Evolutionary conservation across 1,140 invertebrate genomes (phyloP).

Genomic region (Cylas formicarius): DNA sequence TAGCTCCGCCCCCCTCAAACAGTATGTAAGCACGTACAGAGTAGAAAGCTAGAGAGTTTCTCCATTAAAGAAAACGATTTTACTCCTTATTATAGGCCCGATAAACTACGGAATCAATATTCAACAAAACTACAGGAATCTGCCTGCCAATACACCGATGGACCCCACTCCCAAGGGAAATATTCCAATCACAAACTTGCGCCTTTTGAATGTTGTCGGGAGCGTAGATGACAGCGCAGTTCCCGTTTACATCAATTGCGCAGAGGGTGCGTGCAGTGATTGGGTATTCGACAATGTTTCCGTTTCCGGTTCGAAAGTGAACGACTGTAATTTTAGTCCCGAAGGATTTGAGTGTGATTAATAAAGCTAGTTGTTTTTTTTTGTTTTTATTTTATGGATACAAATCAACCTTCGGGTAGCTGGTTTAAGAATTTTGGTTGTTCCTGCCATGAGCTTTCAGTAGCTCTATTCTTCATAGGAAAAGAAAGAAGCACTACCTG

Average conservation of each 20-base stretch:
- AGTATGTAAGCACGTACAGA: no score
- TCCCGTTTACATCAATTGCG: slow-evolving; percentile 11
- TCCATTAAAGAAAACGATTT: no score
- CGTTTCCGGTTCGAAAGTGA: slow-evolving; percentile 3
- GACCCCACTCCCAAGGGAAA: slow-evolving; percentile 1
- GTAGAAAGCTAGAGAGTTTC: no score
- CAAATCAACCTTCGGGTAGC: no score
- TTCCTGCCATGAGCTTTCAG: no score
- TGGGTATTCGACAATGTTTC: slow-evolving; percentile 9
- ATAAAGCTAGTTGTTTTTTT: no score
- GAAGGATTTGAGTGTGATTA: slow-evolving; percentile 13
- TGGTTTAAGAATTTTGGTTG: no score
- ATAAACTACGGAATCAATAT: slow-evolving; percentile 17
- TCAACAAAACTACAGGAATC: slow-evolving; percentile 18
- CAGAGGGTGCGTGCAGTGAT: slow-evolving; percentile 6
- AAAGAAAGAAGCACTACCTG: no score
- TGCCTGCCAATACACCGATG: slow-evolving; percentile 6
- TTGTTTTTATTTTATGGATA: no score
- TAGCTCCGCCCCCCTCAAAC: no score
- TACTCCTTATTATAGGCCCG: slow-evolving; percentile 13
- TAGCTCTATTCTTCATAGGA: no score
- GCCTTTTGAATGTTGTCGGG: background rate
- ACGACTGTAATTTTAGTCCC: slow-evolving; percentile 13
- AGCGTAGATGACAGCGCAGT: background rate
- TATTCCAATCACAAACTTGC: background rate